A percentile compares a stretch with the other conserved stretches of the same genome.
These are phyloP conservation scores for Meloidogyne floridensis DNA, from an alignment of 1,140 invertebrate genomes.

Conservation along the genomic window DNA sequence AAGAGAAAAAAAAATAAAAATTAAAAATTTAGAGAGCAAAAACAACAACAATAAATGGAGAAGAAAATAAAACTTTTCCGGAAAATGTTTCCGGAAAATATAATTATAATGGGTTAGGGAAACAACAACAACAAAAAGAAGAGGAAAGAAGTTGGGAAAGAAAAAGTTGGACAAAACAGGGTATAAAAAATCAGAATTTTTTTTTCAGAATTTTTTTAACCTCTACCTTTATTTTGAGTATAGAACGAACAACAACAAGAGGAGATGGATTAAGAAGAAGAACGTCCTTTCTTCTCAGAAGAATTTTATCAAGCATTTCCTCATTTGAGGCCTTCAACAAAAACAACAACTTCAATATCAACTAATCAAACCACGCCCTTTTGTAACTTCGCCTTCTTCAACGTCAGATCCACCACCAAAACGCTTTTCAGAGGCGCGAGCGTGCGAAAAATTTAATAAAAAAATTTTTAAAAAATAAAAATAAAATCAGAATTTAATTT, in stretches of 20 bases:
- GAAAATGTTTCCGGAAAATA: too few species aligned
- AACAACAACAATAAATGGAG: too few species aligned
- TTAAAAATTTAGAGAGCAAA: too few species aligned
- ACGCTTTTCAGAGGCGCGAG: slow-evolving; percentile 5
- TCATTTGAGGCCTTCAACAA: slow-evolving; percentile 23
- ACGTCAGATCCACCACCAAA: background rate
- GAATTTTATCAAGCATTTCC: slow-evolving; percentile 36
- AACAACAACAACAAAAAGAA: too few species aligned
- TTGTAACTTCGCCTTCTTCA: background rate
- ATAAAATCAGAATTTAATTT: slow-evolving; percentile 4
- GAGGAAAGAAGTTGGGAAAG: background rate
- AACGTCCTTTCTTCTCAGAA: slow-evolving; percentile 25
- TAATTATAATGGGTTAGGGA: background rate
- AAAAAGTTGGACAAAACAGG: background rate
- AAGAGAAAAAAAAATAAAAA: too few species aligned
- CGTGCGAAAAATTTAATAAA: slow-evolving; percentile 9
- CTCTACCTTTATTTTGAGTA: background rate
- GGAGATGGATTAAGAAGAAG: background rate
- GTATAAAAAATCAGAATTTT: background rate
- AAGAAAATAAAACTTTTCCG: too few species aligned
- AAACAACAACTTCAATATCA: background rate
- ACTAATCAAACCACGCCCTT: background rate
- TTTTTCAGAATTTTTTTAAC: too few species aligned
- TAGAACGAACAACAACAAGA: background rate
- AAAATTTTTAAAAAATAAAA: background rate